A percentile compares a stretch with the other conserved stretches of the same genome.
Conservation (phyloP, 2,113 vertebrate species). For the Furnarius figulus region DNA sequence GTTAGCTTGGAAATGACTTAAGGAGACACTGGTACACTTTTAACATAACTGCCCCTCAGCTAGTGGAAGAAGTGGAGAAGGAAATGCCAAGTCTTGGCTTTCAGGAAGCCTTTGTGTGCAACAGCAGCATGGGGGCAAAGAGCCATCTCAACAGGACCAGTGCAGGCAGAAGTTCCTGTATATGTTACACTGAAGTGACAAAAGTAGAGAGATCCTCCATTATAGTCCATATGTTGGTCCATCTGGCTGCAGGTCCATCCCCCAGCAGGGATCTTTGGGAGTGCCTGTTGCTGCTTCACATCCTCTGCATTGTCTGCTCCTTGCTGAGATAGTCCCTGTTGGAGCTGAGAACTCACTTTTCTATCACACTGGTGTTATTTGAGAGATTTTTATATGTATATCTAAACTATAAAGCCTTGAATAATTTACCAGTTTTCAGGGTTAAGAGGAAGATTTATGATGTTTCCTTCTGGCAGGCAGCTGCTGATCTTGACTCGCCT, state of each 20-base stretch:
- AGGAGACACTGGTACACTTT: not conserved
- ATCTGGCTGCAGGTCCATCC: not conserved
- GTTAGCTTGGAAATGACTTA: not conserved
- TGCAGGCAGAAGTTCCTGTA: not conserved
- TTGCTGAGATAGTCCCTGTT: not conserved
- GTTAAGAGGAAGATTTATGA: constrained; percentile 59
- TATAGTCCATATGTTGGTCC: not conserved
- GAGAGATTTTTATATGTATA: not conserved
- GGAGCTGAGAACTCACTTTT: not conserved
- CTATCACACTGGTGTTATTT: not conserved
- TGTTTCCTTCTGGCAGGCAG: constrained; percentile 28
- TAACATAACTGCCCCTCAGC: not conserved
- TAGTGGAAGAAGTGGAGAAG: not conserved
- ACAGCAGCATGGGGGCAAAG: not conserved
- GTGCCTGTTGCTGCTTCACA: not conserved
- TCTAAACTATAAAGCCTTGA: constrained; percentile 36
- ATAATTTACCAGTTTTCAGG: constrained; percentile 55
- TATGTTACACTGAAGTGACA: not conserved
- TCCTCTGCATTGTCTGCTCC: not conserved
- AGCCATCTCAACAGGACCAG: not conserved
- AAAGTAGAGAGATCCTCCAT: not conserved
- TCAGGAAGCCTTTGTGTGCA: not conserved
- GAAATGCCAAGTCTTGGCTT: not conserved
- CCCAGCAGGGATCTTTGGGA: not conserved
- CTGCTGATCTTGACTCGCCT: constrained; percentile 29